Base-by-base conservation (phyloP, 2,888 invertebrate genomes). In the Eristalis tenax region DNA sequence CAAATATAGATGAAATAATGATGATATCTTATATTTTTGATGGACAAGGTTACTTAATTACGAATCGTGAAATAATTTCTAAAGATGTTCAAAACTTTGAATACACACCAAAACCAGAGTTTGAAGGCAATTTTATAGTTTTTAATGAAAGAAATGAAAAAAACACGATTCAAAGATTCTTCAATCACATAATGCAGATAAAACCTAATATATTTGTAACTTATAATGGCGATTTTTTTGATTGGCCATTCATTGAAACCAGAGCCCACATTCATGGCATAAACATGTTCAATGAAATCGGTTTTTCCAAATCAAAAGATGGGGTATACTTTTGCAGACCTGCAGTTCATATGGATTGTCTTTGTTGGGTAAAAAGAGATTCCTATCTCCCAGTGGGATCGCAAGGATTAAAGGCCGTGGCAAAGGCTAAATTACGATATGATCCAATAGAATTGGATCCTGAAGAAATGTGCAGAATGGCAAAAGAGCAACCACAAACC, bases 1-100 rank as follows among this genome's bases (percentile, higher is more conserved):
- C 98, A 0, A 96, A 96, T 89, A 95, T 96, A 0, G 99, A 99
- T 94, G 99, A 99, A 94, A 98, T 99, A 80, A 99, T 99, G 97
- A 99, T 99, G 99, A 99, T 99, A 89, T 99, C 99, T 0, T 99
- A 99, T 92, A 99, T 99, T 99, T 97, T 99, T 80, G 99, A 99
- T 93, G 98, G 96, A 0, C 97, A 98, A 94, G 97, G 96, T 6
- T 99, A 95, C 93, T 94, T 99, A 89, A 99, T 99, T 84, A 99
- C 98, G 43, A 99, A 99, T 92, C 95, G 99, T 88, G 99, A 99
- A 94, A 99, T 99, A 43, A 96, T 99, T 77, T 97, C 99, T 0
- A 94, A 95, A 13, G 98, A 99, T 93, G 98, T 99, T 4, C 97
- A 98, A 66, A 97, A 99, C 93, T 99, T 99, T 93, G 99, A 99